A percentile compares a stretch with the other conserved stretches of the same genome.
phyloP scores from a whole-genome alignment of 2,888 invertebrate genomes.

The Maniola hyperantus region DNA sequence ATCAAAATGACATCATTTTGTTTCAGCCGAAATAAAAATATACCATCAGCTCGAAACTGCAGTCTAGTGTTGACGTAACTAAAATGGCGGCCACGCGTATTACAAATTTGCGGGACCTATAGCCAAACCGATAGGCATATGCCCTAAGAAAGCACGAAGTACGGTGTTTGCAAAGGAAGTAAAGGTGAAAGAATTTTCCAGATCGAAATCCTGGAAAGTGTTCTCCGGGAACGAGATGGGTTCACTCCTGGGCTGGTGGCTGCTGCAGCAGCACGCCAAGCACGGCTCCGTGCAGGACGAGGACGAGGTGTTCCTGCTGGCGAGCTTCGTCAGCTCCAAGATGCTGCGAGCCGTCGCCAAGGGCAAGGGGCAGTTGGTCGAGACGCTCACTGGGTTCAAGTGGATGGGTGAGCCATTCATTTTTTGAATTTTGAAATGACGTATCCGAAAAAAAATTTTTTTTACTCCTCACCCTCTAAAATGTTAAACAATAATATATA shows the following conservation, averaged over 20 bases:
- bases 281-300: constrained; percentile 64
- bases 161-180: no score
- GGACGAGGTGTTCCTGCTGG: constrained; percentile 90
- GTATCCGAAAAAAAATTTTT: no score
- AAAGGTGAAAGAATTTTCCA: constrained; percentile 38
- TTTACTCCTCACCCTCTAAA: no score
- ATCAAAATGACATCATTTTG: no score
- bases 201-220: constrained; percentile 87
- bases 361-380: constrained; percentile 88
- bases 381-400: constrained; percentile 99
- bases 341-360: constrained; percentile 92
- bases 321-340: constrained; percentile 98
- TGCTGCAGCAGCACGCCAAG: constrained; percentile 83
- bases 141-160: background rate
- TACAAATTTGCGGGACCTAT: no score
- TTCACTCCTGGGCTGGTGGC: constrained; percentile 97
- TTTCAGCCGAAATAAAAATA: no score
- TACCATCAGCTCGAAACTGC: no score
- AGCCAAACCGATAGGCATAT: no score
- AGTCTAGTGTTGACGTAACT: no score
- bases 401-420: constrained; percentile 95
- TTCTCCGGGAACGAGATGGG: constrained; percentile 98
- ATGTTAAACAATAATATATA: no score
- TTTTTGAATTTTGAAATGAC: no score
- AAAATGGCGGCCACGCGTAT: no score